These are phyloP conservation scores for Villa cingulata DNA, from an alignment of 2,888 invertebrate genomes.

Conservation along the genomic window DNA sequence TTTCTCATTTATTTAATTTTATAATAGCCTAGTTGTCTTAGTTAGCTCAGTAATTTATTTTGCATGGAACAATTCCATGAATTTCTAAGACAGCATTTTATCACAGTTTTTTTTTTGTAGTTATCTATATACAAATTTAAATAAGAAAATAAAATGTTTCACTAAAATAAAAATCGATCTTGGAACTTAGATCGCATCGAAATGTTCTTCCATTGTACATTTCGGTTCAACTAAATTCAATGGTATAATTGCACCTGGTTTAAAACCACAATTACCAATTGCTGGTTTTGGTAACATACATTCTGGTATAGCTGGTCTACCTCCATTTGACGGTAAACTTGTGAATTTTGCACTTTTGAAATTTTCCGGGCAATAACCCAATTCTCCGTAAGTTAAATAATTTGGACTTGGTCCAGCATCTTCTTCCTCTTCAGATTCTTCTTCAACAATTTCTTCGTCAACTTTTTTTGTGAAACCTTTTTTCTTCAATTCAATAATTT, in stretches of 20 bases:
- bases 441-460: slow-evolving; percentile 24
- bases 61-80: too few relatives aligned
- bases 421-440: slow-evolving; percentile 12
- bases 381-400: slow-evolving; percentile 33
- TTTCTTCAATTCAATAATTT: slow-evolving; percentile 39
- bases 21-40: too few relatives aligned
- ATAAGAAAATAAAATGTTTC: too few relatives aligned
- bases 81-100: background rate
- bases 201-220: too few relatives aligned
- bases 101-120: background rate
- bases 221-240: slow-evolving; percentile 4
- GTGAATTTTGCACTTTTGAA: slow-evolving; percentile 26
- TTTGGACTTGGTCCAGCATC: slow-evolving; percentile 16
- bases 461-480: slow-evolving; percentile 20
- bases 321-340: slow-evolving; percentile 3
- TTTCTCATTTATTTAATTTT: too few relatives aligned
- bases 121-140: too few relatives aligned
- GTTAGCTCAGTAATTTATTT: background rate
- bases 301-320: background rate
- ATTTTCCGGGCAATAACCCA: slow-evolving; percentile 37
- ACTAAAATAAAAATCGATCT: too few relatives aligned
- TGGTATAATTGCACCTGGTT: slow-evolving; percentile 23
- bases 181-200: too few relatives aligned
- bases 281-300: slow-evolving; percentile 1
- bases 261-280: slow-evolving; percentile 24